Percentiles rank a stretch among this genome's conserved stretches.
These are phyloP conservation scores for Ichneumoninae sp. DNA, from an alignment of 2,888 invertebrate species.

Conservation along the genomic window DNA sequence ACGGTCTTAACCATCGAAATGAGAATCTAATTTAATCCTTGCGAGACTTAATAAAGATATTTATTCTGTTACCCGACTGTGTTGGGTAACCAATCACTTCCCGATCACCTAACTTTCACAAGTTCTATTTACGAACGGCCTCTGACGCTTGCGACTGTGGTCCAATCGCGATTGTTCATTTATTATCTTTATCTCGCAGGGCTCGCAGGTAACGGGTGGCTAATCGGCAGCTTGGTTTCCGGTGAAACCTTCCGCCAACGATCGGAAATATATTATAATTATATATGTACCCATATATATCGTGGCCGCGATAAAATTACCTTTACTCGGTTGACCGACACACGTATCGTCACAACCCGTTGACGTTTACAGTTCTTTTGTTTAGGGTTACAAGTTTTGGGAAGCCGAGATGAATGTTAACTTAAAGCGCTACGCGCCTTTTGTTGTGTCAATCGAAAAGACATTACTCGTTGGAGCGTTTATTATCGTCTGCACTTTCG, in stretches of 20 bases:
- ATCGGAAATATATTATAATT: not conserved
- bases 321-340: not conserved
- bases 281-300: not conserved
- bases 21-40: no score
- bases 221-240: not conserved
- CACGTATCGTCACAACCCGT: not conserved
- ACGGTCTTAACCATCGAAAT: no score
- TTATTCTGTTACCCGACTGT: no score
- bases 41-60: no score
- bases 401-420: slow-evolving; percentile 47
- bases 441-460: slow-evolving; percentile 10
- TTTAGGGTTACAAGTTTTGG: slow-evolving; percentile 26
- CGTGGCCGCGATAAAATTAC: not conserved
- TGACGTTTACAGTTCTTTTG: not conserved
- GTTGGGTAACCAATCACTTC: no score
- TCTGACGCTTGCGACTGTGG: not conserved
- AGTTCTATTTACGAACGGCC: not conserved
- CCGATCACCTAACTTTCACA: no score
- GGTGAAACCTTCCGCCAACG: not conserved
- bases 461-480: slow-evolving; percentile 30
- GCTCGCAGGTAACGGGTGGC: not conserved
- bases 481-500: slow-evolving; percentile 44
- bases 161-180: not conserved
- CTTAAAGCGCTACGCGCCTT: slow-evolving; percentile 5
- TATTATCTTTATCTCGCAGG: not conserved